phyloP scores from a whole-genome alignment of 2,888 invertebrate genomes.

The Epirrita christyi region DNA sequence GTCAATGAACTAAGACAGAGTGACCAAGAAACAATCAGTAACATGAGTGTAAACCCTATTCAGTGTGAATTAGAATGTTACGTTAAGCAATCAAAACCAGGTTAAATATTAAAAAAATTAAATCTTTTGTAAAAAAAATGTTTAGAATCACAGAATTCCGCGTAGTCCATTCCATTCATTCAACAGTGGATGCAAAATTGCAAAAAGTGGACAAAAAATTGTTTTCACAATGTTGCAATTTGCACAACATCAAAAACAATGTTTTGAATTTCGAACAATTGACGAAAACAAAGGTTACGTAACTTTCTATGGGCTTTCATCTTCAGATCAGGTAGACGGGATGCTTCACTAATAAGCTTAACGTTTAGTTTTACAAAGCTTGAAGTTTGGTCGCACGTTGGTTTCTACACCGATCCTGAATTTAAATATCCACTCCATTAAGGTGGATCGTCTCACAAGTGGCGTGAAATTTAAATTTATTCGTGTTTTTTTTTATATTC shows the following conservation, averaged over 20 bases:
- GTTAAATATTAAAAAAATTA: no score
- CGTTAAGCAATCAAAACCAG: no score
- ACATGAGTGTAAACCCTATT: no score
- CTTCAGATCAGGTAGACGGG: constrained; percentile 16
- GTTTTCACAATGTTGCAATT: constrained; percentile 44
- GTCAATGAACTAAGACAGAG: no score
- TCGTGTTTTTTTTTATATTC: no score
- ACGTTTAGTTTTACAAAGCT: neutral
- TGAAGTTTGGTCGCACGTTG: neutral
- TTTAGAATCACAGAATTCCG: constrained; percentile 6
- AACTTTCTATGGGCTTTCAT: constrained; percentile 19
- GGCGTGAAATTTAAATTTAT: no score
- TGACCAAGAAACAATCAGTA: no score
- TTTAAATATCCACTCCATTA: no score
- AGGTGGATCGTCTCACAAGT: no score
- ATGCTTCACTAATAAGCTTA: neutral
- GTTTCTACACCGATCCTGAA: neutral
- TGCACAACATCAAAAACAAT: constrained; percentile 49
- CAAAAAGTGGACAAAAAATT: constrained; percentile 43
- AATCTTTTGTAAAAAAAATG: neutral
- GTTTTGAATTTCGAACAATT: constrained; percentile 39
- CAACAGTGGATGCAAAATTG: constrained; percentile 35
- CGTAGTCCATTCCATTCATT: constrained; percentile 25
- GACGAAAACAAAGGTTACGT: constrained; percentile 32
- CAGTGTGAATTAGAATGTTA: no score